Base-by-base conservation (phyloP, 2,113 vertebrate genomes). In the Pimephales promelas region DNA sequence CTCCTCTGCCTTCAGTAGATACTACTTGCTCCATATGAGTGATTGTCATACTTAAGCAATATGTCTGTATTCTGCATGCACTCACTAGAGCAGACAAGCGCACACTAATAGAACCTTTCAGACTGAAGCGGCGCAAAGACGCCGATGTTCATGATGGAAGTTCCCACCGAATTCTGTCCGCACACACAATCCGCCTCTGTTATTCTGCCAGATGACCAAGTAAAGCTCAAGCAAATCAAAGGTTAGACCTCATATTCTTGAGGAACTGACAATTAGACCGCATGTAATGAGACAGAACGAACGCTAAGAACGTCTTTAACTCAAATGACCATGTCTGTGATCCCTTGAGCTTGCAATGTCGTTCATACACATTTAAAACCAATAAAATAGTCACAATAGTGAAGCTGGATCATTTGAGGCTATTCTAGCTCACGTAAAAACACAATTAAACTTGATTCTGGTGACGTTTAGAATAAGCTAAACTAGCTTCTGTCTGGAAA, bases 1-100 rank as follows among this genome's bases (percentile, higher is more conserved):
- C 87, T 81, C 79, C 66, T 64, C 85, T 49, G 85, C 52, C 84
- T 52, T 75, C 83, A 84, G 18, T 70, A 92, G 93, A 94, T 90
- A 90, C 90, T 90, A 91, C 88, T 86, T 20, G 88, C 87, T 91
- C 89, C 91, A 93, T 90, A 87, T 91, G 93, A 94, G 79, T 89
- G 93, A 93, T 91, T 93, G 90, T 83, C 88, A 92, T 94, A 92
- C 93, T 94, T 94, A 93, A 92, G 92, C 90, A 87, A 91, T 94
- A 92, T 54, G 93, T 95, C 93, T 94, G 93, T 94, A 94, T 94
- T 92, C 90, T 84, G 59, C 88, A 88, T 56, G 90, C 92, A 84
- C 89, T 90, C 92, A 92, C 90, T 89, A 92, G 92, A 94, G 93
- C 93, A 92, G 94, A 94, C 93, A 93, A 90, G 91, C 86, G 87